Evolutionary conservation across 2,797 vertebrate species (phyloP), one percentile per base, ranked within the genome.

Genomic region (Smutsia gigantea): DNA sequence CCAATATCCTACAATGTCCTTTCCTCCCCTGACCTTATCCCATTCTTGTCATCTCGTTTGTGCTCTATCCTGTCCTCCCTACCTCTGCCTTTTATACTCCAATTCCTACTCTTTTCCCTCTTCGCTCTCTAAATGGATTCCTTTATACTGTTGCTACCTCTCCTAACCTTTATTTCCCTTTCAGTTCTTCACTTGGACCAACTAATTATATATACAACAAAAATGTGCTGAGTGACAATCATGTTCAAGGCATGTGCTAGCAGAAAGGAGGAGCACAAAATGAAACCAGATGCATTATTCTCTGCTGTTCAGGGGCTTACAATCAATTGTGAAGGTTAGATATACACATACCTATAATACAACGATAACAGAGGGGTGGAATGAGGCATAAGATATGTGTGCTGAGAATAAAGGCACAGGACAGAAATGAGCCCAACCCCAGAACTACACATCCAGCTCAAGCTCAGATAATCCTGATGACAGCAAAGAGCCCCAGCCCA

Each of bases 381-480:
- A 46, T 1, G 51, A 84, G 37, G 25, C 37, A 0, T 42, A 49
- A 64, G 66, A 5, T 0, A 0, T 13, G 18, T 12, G 7, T 8
- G 46, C 7, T 5, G 39, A 81, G 69, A 79, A 72, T 11, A 83
- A 86, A 92, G 49, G 25, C 1, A 34, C 7, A 23, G 6, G 34
- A n/a, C 1, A 4, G 68, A n/a, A 61, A 63, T 7, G 9, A 53
- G 64, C 49, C 72, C 72, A 64, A 17, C 0, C 31, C 23, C 57
- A 72, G 46, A 71, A 51, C 34, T 1, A 11, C 14, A 34, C 0
- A 0, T 14, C 39, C 37, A 25, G 49, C 59, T 61, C 31, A 29
- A 51, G 5, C 37, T 75, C 59, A 34, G 25, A 15, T 25, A 55
- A 10, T 4, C 8, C n/a, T 1, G 1, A 7, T 0, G 17, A 79